Evolutionary conservation across 2,797 vertebrate genomes (phyloP).

Genomic region (Valencia hispanica): DNA sequence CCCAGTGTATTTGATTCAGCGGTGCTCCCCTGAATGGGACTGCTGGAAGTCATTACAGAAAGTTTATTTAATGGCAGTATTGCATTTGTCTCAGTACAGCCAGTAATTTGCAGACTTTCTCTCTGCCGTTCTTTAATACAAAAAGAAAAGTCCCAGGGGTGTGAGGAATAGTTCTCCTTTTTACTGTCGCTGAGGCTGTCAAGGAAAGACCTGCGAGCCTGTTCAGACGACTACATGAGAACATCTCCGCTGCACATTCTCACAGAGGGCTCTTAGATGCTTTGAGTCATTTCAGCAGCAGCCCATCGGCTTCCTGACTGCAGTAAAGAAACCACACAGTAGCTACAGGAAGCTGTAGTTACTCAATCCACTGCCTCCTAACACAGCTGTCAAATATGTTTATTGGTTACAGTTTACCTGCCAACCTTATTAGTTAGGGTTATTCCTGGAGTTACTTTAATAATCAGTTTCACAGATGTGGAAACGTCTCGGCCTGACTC

Average conservation of each 20-base stretch:
- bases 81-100: neutral
- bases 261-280: neutral
- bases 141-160: slow-evolving; percentile 1
- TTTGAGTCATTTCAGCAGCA: slow-evolving; percentile 20
- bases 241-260: slow-evolving; percentile 1
- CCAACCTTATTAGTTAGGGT: slow-evolving; percentile 3
- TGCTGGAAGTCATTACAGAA: neutral
- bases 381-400: neutral
- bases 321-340: slow-evolving; percentile 43
- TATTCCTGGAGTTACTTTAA: neutral
- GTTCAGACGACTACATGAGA: slow-evolving; percentile 46
- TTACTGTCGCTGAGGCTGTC: slow-evolving; percentile 4
- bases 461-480: neutral
- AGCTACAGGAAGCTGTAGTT: slow-evolving; percentile 50
- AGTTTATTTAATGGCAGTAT: slow-evolving; percentile 6
- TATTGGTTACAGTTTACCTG: neutral
- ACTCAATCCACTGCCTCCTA: neutral
- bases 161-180: slow-evolving; percentile 2
- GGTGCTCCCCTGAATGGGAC: neutral
- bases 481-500: neutral
- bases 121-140: slow-evolving; percentile 1
- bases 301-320: slow-evolving; percentile 51
- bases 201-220: slow-evolving; percentile 7
- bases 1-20: neutral
- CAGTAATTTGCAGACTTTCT: neutral